Base-by-base conservation (phyloP, 2,888 invertebrate species). In the Chrysomela aeneicollis region DNA sequence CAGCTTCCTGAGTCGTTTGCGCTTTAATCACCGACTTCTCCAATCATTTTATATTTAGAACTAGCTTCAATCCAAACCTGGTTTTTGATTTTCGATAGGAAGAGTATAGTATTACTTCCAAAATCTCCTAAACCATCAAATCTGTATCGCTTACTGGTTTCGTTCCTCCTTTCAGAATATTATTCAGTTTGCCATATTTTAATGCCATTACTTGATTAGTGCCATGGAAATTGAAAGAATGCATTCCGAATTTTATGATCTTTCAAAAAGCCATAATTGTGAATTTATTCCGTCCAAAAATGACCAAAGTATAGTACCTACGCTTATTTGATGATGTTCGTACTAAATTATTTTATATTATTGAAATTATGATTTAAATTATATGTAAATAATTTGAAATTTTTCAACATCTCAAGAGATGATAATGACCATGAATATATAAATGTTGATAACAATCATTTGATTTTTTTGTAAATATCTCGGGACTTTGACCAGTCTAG, bases 281-380 rank as follows among this genome's bases (percentile, higher is more conserved):
- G 37, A 66, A 69, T 69, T 26, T 50, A 69, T 57, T 70, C 72
- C 73, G 72, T 73, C 74, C 74, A 73, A 66, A 68, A 67, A 68
- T 68, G 61, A 72, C 74, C 73, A 74, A 74, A 74, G 71, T 64
- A 62, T 59, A 71, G 58, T 60, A 62, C 62, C 59, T 71, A 71
- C 70, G 70, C 72, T 67, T 69, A 69, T 65, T 64, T 55, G 19
- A 64, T 64, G 55, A 49, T 65, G 3, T 26, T 26, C 63, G 46
- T 63, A 61, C 51, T 49, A 35, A 60, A 42, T 42, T 35, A 35
- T 35, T 10, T 15, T 35, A 35, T 35, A 35, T 2, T 35, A 35
- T 35, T 12, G 35, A 35, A 35, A 35, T 35, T 12, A 10, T 6
- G 35, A 10, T 35, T 35, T 35, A n/a, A n/a, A n/a, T n/a, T n/a